Base-by-base conservation (phyloP, 2,888 invertebrate genomes). In the Allacma fusca region DNA sequence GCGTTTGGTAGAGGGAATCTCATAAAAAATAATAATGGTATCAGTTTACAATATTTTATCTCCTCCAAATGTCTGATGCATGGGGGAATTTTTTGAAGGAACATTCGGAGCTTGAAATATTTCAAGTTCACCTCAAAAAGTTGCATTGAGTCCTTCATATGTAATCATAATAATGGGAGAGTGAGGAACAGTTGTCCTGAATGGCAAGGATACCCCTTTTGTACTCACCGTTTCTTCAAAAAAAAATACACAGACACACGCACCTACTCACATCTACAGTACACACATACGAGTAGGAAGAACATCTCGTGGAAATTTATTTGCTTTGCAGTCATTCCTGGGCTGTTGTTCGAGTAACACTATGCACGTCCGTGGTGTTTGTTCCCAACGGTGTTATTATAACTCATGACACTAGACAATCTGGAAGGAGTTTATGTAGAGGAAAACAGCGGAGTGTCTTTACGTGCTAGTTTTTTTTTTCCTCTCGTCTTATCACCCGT, bases 31-130 rank as follows among this genome's bases (percentile, higher is more conserved):
- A 26, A 26, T 28, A 65, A 28, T 65, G 29, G 19, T 65, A 65
- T 65, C 65, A 40, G 69, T 43, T 73, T 73, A 57, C 29, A 59
- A 28, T 65, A 12, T 59, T 59, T 21, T 70, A 70, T 68, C 34
- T 71, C 28, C 9, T 40, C 23, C 1, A 62, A 9, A 62, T 16
- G 13, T 23, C 62, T 0, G 4, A 7, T 5, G 65, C 9, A 24
- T 62, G 62, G 62, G 16, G 21, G 21, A 62, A 26, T 21, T 4
- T 34, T 34, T 4, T 34, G 34, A 34, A 9, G 9, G 34, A n/a
- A n/a, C n/a, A 34, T 34, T 12, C n/a, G 19, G n/a, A 50, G 19
- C 16, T 50, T 50, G 50, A 50, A 50, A 50, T 50, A 50, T 50
- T 50, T 50, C 50, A 50, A 50, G 50, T 50, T 50, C 50, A 50